These are phyloP conservation scores for Sisyra terminalis DNA, from an alignment of 2,888 invertebrate species.

Conservation along the genomic window DNA sequence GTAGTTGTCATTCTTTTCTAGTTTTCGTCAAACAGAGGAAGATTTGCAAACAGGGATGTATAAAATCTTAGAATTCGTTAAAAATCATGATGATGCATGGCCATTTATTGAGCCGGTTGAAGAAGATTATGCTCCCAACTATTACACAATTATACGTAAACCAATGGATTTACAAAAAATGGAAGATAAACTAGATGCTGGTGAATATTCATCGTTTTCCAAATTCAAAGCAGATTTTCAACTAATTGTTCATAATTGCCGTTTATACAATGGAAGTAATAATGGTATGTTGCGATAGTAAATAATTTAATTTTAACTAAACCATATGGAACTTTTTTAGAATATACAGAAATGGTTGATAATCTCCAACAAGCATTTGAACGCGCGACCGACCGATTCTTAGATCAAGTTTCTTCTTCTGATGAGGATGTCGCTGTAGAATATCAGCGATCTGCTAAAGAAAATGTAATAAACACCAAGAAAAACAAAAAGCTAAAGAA, in stretches of 20 bases:
- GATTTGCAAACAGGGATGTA: constrained; percentile 81
- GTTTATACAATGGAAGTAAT: constrained; percentile 81
- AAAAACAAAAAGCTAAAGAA: constrained; percentile 15
- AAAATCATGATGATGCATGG: constrained; percentile 85
- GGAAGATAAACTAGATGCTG: constrained; percentile 72
- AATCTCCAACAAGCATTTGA: constrained; percentile 69
- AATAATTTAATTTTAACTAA: neutral
- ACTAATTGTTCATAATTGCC: constrained; percentile 83
- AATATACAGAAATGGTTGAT: constrained; percentile 78
- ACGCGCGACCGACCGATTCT: constrained; percentile 63
- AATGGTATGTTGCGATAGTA: constrained; percentile 46
- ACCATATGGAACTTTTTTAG: too few species aligned
- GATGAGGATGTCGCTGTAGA: constrained; percentile 62
- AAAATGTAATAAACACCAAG: constrained; percentile 14
- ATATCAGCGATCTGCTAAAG: constrained; percentile 25
- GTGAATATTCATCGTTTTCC: constrained; percentile 59
- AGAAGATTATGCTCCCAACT: constrained; percentile 82
- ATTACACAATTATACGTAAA: constrained; percentile 51
- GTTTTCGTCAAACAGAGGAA: constrained; percentile 67
- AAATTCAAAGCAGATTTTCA: constrained; percentile 81
- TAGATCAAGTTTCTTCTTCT: constrained; percentile 64
- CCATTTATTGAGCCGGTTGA: constrained; percentile 88
- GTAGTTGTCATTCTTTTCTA: constrained; percentile 24
- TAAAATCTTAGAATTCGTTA: constrained; percentile 75
- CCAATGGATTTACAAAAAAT: constrained; percentile 83